Evolutionary conservation across 1,140 invertebrate species (phyloP), one percentile per base, ranked within the genome.

Genomic region (Drosophila kanapiae): DNA sequence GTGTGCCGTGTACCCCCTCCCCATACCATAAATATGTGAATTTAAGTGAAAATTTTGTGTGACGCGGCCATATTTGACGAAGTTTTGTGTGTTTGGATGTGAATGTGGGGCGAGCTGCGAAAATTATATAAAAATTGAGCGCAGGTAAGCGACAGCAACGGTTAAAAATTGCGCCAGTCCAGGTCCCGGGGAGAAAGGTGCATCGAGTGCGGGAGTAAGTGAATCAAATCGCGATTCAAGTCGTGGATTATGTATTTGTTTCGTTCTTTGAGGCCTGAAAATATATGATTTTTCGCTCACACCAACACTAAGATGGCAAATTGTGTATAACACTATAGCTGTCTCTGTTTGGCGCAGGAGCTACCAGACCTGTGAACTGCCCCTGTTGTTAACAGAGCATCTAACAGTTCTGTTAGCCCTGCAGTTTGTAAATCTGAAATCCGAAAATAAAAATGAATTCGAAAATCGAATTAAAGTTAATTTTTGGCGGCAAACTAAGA

Each of bases 31-130:
- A 85, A 86, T 87, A 86, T 87, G 81, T 85, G 64, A 75, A 70
- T 72, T 75, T 58, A 10, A 56, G 18, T 23, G 53, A 38, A 65
- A 67, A 60, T 84, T 64, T 58, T 69, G 59, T 85, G 85, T 90
- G 85, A 90, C 85, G 85, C 85, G 85, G 85, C 85, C 85, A 90
- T 90, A 82, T 90, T 90, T 85, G 67, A 90, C 70, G 64, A 56
- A 78, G 82, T 69, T 82, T 78, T 80, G 63, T 80, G 75, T 80
- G 63, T 65, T 54, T 56, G 53, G 53, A 38, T 56, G 53, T 38
- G 59, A 72, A 84, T 78, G 62, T 51, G 37, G 78, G 69, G 56
- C 51, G 67, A 71, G 65, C 74, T 38, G 69, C 67, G 38, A 11
- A 78, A 87, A 90, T 88, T 90, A 88, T 43, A 90, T 90, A 88